These are phyloP conservation scores for Eurystomus gularis DNA, from an alignment of 2,113 vertebrate species.

Conservation along the genomic window DNA sequence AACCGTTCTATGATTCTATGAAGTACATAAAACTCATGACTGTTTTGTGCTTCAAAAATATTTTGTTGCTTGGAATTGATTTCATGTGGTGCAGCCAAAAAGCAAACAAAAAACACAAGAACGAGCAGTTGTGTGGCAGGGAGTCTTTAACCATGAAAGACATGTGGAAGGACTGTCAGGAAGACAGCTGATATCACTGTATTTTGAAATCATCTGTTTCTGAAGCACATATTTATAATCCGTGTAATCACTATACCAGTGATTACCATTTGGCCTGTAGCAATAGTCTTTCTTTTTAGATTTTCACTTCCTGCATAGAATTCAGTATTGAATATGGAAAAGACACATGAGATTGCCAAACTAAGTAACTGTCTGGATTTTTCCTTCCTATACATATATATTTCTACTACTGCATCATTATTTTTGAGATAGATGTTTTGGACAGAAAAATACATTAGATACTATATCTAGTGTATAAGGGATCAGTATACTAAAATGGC, in stretches of 20 bases:
- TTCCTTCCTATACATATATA: neutral
- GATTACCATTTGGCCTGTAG: neutral
- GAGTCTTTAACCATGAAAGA: neutral
- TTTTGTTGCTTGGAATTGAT: neutral
- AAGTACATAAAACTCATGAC: neutral
- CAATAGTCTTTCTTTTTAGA: neutral
- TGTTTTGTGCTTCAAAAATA: neutral
- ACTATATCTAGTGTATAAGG: neutral
- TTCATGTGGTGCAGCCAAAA: neutral
- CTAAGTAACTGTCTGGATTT: neutral
- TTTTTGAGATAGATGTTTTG: neutral
- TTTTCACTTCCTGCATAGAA: neutral
- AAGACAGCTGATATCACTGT: neutral
- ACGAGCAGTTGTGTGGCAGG: neutral
- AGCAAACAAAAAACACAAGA: neutral
- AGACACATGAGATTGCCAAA: neutral
- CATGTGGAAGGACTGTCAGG: neutral
- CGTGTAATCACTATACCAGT: neutral
- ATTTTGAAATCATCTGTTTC: neutral
- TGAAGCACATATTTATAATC: neutral
- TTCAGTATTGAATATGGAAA: neutral
- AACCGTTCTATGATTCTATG: neutral
- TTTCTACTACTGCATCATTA: neutral
- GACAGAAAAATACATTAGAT: neutral
- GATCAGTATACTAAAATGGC: neutral